These are phyloP conservation scores for Caenorhabditis remanei DNA, from an alignment of 1,140 invertebrate species.

Conservation along the genomic window DNA sequence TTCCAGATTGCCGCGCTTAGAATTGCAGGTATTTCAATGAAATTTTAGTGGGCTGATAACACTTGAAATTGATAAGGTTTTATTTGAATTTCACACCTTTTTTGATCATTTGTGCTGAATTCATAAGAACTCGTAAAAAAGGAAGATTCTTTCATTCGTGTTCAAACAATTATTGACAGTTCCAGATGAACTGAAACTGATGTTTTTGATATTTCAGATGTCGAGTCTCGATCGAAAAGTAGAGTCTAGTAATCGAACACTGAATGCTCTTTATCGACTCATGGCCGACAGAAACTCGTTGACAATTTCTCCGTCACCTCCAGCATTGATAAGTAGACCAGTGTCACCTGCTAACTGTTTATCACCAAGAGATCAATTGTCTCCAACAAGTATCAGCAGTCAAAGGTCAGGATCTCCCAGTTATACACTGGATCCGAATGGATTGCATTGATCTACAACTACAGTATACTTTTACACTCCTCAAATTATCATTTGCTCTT, in stretches of 20 bases:
- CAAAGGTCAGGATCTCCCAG: constrained; percentile 23
- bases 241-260: constrained; percentile 53
- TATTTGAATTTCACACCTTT: constrained; percentile 36
- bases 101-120: neutral
- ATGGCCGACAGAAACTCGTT: constrained; percentile 56
- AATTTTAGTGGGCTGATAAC: constrained; percentile 45
- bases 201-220: constrained; percentile 42
- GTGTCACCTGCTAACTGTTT: constrained; percentile 31
- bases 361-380: constrained; percentile 45
- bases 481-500: neutral
- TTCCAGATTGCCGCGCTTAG: constrained; percentile 84
- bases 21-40: constrained; percentile 83
- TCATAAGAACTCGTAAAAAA: neutral
- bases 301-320: constrained; percentile 35
- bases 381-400: constrained; percentile 40
- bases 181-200: neutral
- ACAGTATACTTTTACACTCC: neutral
- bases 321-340: constrained; percentile 32
- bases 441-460: neutral
- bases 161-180: neutral
- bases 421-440: constrained; percentile 25
- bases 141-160: neutral
- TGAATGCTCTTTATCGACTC: constrained; percentile 56
- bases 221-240: constrained; percentile 57
- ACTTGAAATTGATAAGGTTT: constrained; percentile 6